Percentiles rank a stretch among this genome's conserved stretches.
Conservation (phyloP, 2,113 vertebrate genomes). For the Pterocles orientalis region DNA sequence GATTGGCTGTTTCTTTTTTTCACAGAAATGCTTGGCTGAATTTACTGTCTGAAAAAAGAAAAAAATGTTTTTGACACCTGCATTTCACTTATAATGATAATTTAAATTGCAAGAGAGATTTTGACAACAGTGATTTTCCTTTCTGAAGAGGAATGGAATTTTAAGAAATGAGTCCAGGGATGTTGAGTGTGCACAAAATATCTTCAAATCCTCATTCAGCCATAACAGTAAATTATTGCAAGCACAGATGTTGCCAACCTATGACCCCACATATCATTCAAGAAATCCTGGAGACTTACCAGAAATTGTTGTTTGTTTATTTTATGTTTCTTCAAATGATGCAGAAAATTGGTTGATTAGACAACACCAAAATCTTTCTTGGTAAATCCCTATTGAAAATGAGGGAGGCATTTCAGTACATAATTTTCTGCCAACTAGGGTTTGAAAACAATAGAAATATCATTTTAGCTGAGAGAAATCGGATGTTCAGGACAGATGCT, state of each 20-base stretch:
- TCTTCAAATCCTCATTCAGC: neutral
- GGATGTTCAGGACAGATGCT: neutral
- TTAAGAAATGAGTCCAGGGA: neutral
- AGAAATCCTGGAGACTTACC: neutral
- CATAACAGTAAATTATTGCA: neutral
- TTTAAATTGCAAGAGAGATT: constrained; percentile 3
- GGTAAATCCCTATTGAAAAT: neutral
- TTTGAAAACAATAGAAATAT: neutral
- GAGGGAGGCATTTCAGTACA: neutral
- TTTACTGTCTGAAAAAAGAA: neutral
- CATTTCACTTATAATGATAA: constrained; percentile 1
- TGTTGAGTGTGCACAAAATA: neutral
- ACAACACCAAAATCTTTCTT: neutral
- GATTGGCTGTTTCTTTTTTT: neutral
- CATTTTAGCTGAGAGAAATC: neutral
- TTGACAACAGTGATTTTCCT: constrained; percentile 25
- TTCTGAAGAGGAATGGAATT: neutral
- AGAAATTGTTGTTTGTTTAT: neutral
- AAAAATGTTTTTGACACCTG: neutral
- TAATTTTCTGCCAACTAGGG: neutral
- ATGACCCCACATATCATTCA: neutral
- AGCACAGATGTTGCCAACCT: neutral
- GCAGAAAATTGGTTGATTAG: neutral
- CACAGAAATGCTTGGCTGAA: neutral
- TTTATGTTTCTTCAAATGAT: neutral